phyloP scores from a whole-genome alignment of 2,888 invertebrate genomes.

The Eurytoma adleriae region DNA sequence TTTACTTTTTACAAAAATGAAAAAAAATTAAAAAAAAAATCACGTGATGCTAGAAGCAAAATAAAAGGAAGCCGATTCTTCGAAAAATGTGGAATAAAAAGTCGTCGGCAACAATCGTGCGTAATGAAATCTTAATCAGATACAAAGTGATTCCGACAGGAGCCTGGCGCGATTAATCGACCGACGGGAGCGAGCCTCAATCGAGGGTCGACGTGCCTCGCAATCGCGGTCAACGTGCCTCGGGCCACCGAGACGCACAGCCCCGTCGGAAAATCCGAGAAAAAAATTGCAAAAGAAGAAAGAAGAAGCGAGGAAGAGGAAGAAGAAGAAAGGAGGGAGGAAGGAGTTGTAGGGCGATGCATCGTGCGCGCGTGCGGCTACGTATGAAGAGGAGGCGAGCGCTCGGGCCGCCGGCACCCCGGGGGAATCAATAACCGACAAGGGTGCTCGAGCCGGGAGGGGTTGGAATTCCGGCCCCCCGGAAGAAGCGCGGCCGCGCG shows the following conservation, averaged over 20 bases:
- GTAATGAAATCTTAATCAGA: not conserved
- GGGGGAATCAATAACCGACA: slow-evolving; percentile 75
- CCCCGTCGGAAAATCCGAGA: not conserved
- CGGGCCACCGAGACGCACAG: too few species aligned
- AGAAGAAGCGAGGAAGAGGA: not conserved
- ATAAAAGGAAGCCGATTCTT: too few species aligned
- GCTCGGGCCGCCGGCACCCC: slow-evolving; percentile 62
- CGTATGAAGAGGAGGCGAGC: slow-evolving; percentile 9
- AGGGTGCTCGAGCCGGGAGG: slow-evolving; percentile 66
- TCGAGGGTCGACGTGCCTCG: not conserved
- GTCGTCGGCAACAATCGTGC: not conserved
- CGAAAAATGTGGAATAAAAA: too few species aligned
- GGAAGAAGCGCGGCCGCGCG: slow-evolving; percentile 28
- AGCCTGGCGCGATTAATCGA: not conserved
- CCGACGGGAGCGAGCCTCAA: not conserved
- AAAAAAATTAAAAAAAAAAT: too few species aligned
- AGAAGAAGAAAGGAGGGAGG: not conserved
- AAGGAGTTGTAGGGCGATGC: not conserved
- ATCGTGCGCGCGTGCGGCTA: not conserved
- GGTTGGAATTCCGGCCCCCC: slow-evolving; percentile 55
- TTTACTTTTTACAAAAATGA: too few species aligned
- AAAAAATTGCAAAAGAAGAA: not conserved
- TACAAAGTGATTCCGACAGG: too few species aligned
- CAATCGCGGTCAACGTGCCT: not conserved
- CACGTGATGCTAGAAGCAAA: too few species aligned